Percentiles rank a stretch among this genome's conserved stretches.
These are phyloP conservation scores for Agelas oroides DNA, from an alignment of 37 sponge, comb jelly and placozoan species.

Conservation along the genomic window DNA sequence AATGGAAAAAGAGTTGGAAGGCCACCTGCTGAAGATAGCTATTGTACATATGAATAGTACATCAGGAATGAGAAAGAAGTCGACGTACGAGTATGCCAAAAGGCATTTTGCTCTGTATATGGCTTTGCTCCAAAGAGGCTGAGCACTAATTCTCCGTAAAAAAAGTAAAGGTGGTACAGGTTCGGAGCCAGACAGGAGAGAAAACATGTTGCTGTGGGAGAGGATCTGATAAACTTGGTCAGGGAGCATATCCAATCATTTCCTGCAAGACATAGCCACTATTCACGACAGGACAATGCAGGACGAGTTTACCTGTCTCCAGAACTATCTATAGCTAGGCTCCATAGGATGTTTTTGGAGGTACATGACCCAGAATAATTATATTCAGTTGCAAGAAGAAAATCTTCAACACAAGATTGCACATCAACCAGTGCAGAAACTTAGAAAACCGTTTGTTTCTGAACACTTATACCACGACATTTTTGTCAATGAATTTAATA, in stretches of 20 bases:
- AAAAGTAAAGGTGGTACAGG: slow-evolving; percentile 12
- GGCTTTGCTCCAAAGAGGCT: slow-evolving; percentile 62
- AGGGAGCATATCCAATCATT: slow-evolving; percentile 50
- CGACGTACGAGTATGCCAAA: slow-evolving; percentile 55
- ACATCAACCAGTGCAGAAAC: slow-evolving; percentile 38
- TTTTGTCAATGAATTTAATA: slow-evolving; percentile 58
- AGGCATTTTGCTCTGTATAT: slow-evolving; percentile 49
- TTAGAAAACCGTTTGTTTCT: slow-evolving; percentile 66
- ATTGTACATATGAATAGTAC: slow-evolving; percentile 40
- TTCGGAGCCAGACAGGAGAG: slow-evolving; percentile 55
- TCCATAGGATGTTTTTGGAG: slow-evolving; percentile 39
- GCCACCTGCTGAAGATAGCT: slow-evolving; percentile 60
- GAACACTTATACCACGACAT: slow-evolving; percentile 63
- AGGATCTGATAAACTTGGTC: slow-evolving; percentile 13
- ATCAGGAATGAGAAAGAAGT: slow-evolving; percentile 34
- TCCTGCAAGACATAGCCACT: slow-evolving; percentile 55
- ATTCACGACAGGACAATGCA: slow-evolving; percentile 52
- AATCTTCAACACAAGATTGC: slow-evolving; percentile 22
- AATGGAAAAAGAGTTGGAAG: slow-evolving; percentile 53
- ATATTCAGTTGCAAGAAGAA: slow-evolving; percentile 45
- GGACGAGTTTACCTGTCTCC: slow-evolving; percentile 52
- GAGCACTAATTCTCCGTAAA: slow-evolving; percentile 33
- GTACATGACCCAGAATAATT: slow-evolving; percentile 63
- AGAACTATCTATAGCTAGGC: slow-evolving; percentile 57
- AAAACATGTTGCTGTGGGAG: slow-evolving; percentile 20